Percentiles rank a stretch among this genome's conserved stretches.
phyloP scores from a whole-genome alignment of 2,113 vertebrate species.

The Colius striatus region DNA sequence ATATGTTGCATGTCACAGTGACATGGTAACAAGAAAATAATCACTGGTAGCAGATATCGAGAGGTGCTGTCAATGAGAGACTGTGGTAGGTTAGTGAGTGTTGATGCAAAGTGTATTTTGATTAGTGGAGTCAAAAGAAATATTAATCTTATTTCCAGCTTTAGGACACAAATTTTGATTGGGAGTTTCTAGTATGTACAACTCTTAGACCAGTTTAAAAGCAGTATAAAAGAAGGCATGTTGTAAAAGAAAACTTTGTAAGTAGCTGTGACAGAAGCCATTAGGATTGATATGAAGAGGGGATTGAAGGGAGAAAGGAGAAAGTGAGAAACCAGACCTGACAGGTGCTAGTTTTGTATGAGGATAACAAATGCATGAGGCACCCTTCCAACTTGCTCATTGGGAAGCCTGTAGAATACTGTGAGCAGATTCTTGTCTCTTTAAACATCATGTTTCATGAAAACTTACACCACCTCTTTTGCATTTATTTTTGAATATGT shows the following conservation, averaged over 20 bases:
- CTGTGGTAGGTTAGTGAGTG: neutral
- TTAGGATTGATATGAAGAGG: neutral
- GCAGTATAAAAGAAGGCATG: neutral
- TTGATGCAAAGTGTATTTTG: neutral
- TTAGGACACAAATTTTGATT: neutral
- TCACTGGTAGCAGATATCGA: neutral
- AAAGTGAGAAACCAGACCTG: neutral
- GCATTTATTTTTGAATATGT: neutral
- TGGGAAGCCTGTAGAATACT: neutral
- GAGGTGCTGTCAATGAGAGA: neutral
- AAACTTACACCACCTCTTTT: neutral
- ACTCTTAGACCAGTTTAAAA: neutral
- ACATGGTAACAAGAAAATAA: neutral
- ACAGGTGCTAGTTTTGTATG: accelerated
- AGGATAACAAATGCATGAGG: neutral
- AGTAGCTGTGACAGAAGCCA: neutral
- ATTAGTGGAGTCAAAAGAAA: neutral
- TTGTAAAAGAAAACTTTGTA: neutral
- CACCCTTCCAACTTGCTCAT: neutral
- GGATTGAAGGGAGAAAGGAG: neutral
- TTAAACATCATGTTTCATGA: neutral
- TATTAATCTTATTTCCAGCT: neutral
- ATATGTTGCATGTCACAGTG: neutral
- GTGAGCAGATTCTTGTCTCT: neutral
- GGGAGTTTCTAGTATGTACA: neutral